Conservation (phyloP, 2,888 invertebrate genomes). For the Saturnia pavonia region DNA sequence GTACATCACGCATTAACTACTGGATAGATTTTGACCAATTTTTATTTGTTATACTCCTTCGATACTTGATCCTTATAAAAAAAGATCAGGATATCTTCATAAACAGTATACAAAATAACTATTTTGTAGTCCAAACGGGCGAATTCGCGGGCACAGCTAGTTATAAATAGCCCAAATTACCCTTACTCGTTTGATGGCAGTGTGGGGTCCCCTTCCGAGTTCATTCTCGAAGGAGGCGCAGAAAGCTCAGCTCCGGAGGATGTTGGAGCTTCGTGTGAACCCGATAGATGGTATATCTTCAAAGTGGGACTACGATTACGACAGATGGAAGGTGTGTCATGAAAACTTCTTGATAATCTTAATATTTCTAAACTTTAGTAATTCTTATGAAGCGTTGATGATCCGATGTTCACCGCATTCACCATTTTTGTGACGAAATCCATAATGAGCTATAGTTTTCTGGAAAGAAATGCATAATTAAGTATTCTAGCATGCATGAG, state of each 20-base stretch:
- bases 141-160: too few species aligned
- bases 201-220: conserved; percentile 82
- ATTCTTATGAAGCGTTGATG: not conserved
- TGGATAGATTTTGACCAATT: too few species aligned
- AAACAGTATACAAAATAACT: too few species aligned
- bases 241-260: conserved; percentile 88
- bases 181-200: conserved; percentile 49
- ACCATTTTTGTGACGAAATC: not conserved
- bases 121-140: too few species aligned
- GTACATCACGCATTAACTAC: too few species aligned
- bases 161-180: too few species aligned
- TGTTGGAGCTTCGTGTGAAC: conserved; percentile 87
- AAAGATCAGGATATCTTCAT: too few species aligned
- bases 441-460: not conserved
- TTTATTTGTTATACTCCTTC: too few species aligned
- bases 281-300: conserved; percentile 91
- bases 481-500: too few species aligned
- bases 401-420: not conserved
- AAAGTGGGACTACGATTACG: conserved; percentile 92
- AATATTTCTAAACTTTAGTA: not conserved
- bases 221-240: conserved; percentile 85
- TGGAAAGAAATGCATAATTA: not conserved
- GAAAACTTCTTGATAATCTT: not conserved
- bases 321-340: conserved; percentile 86
- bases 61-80: too few species aligned